phyloP scores from a whole-genome alignment of 2,113 vertebrate genomes.

The Enhydra lutris region DNA sequence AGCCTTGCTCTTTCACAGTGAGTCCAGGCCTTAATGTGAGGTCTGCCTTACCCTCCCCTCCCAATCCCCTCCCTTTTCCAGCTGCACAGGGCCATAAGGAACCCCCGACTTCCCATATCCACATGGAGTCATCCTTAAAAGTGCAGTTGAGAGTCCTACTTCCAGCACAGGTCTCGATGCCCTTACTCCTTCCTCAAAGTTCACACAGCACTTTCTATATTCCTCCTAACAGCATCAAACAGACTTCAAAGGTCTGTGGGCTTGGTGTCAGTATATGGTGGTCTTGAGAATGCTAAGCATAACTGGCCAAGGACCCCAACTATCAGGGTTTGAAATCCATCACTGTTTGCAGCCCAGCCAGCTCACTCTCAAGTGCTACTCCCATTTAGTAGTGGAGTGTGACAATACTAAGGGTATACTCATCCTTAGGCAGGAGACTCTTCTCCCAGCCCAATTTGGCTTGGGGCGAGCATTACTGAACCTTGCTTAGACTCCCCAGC shows the following conservation, averaged over 20 bases:
- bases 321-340: neutral
- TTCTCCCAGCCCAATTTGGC: neutral
- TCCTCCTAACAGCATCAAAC: neutral
- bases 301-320: neutral
- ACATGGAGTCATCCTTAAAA: neutral
- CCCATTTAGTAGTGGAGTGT: neutral
- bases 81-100: neutral
- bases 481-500: neutral
- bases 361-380: neutral
- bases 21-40: neutral
- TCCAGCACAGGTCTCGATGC: neutral
- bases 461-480: neutral
- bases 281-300: neutral
- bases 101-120: neutral
- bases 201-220: neutral
- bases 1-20: neutral
- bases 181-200: neutral
- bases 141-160: neutral
- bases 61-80: neutral
- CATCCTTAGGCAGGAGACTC: neutral
- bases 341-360: neutral
- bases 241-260: neutral
- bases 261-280: neutral
- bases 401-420: neutral
- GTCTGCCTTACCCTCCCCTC: neutral